A percentile compares a stretch with the other conserved stretches of the same genome.
Evolutionary conservation across 2,113 vertebrate genomes (phyloP).

Genomic region (Cyrtonyx montezumae): DNA sequence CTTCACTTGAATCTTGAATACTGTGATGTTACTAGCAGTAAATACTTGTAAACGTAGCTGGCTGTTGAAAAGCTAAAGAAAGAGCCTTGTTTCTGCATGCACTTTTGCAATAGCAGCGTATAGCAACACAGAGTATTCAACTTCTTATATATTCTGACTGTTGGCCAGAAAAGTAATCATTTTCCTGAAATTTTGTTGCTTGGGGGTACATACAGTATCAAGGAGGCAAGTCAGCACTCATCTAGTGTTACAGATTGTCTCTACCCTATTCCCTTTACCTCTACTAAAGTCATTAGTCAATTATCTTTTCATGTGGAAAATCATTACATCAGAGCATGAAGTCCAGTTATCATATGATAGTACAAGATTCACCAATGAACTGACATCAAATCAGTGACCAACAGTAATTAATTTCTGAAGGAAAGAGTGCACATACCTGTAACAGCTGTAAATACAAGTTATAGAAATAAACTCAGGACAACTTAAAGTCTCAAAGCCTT

Average conservation of each 20-base stretch:
- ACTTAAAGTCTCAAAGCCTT: neutral
- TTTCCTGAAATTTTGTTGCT: slow-evolving; percentile 44
- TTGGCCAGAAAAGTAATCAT: neutral
- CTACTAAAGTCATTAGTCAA: slow-evolving; percentile 1
- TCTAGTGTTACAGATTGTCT: slow-evolving; percentile 11
- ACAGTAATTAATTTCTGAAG: neutral
- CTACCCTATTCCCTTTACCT: neutral
- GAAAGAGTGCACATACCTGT: neutral
- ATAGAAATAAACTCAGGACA: neutral
- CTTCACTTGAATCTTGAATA: slow-evolving; percentile 51
- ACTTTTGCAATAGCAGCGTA: neutral
- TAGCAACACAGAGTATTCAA: neutral
- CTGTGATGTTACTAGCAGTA: slow-evolving; percentile 23
- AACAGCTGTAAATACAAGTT: neutral
- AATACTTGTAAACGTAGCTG: slow-evolving; percentile 17
- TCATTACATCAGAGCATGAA: neutral
- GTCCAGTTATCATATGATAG: neutral
- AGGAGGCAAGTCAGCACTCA: slow-evolving; percentile 21
- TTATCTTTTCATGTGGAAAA: slow-evolving; percentile 20
- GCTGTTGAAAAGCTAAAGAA: neutral
- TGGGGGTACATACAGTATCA: neutral
- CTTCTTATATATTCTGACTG: neutral
- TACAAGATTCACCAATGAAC: neutral
- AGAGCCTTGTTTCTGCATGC: neutral
- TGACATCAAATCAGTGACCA: neutral